A percentile compares a stretch with the other conserved stretches of the same genome.
Conservation (phyloP, 2,888 invertebrate genomes). For the Lepidochrysops patricia region DNA sequence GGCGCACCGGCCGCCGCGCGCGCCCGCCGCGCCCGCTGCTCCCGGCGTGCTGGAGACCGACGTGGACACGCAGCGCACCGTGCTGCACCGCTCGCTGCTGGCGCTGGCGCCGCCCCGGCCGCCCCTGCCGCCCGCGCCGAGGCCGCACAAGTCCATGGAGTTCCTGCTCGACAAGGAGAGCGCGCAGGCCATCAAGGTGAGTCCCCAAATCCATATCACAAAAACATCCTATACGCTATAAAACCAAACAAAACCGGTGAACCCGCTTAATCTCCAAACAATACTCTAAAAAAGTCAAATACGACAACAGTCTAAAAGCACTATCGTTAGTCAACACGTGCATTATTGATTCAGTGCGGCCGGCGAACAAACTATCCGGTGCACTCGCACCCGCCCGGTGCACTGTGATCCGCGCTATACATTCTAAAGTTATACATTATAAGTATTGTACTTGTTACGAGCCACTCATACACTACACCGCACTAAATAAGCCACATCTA, state of each 20-base stretch:
- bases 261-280: not conserved
- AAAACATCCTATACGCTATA: not conserved
- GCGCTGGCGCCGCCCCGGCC: slow-evolving; percentile 67
- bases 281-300: not conserved
- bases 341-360: not conserved
- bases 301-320: not conserved
- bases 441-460: no score
- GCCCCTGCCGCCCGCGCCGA: slow-evolving; percentile 46
- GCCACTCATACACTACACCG: not conserved
- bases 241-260: not conserved
- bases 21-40: slow-evolving; percentile 67
- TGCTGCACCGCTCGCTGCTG: slow-evolving; percentile 68
- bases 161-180: slow-evolving; percentile 95
- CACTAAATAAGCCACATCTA: no score
- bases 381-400: not conserved
- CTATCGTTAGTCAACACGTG: not conserved
- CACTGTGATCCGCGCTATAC: not conserved
- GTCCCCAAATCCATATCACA: slow-evolving; percentile 36
- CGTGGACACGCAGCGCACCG: slow-evolving; percentile 81
- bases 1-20: slow-evolving; percentile 37
- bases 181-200: slow-evolving; percentile 89
- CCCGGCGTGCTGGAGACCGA: slow-evolving; percentile 92
- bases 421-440: no score
- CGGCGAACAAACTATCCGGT: not conserved
- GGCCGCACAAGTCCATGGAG: slow-evolving; percentile 94